Base-by-base conservation (phyloP, 2,888 invertebrate genomes). In the Gymnosoma rotundatum region DNA sequence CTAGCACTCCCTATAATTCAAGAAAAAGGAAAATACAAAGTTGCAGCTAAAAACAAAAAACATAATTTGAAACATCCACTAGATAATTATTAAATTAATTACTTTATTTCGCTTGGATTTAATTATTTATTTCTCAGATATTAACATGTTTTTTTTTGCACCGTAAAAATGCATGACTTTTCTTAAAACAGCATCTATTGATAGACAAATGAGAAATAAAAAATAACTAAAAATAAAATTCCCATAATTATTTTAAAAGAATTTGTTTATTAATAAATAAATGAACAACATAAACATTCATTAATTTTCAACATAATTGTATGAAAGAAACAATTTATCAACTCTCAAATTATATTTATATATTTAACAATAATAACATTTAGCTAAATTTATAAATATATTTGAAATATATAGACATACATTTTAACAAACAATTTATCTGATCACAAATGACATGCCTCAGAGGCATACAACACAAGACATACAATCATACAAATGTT, bases 361-460 rank as follows among this genome's bases (percentile, higher is more conserved):
- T 25, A 2, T 75, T 83, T 79, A 79, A 64, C 66, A 64, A 79
- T 48, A 79, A 79, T 73, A 79, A 73, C 60, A 79, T 79, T 72
- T 72, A 63, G 64, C 38, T 56, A 36, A 75, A 74, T 66, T 75
- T 58, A 58, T 58, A 75, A 56, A 58, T 69, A 54, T 42, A n/a
- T 56, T 67, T 48, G 8, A 58, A 38, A 50, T n/a, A 48, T 6
- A 18, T 42, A 66, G 5, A 63, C 32, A 48, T 12, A 61, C 18
- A 58, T 58, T 80, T 78, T 69, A 69, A 64, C 58, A 69, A 81
- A 84, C 64, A 81, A 73, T 84, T 84, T 84, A 84, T 84, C 84
- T 84, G 84, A 84, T 84, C 74, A 70, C 73, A 73, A 84, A 81
- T 84, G 84, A 84, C 84, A 81, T 84, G 81, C 80, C 84, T 56